phyloP scores from a whole-genome alignment of 2,113 vertebrate species.

The Sclerurus mexicanus region DNA sequence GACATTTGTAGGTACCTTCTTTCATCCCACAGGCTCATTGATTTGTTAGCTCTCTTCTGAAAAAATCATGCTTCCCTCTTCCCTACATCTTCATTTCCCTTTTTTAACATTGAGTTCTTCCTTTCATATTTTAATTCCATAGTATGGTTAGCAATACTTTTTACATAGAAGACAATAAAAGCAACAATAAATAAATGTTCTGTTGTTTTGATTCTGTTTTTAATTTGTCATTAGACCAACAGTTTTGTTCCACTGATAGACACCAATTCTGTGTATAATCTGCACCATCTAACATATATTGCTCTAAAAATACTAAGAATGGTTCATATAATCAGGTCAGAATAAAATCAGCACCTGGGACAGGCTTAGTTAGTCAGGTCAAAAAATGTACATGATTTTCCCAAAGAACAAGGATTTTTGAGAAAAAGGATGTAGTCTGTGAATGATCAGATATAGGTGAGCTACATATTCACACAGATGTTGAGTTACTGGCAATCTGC shows the following conservation, averaged over 20 bases:
- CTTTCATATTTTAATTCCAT: not conserved
- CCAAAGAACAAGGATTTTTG: not conserved
- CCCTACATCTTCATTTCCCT: not conserved
- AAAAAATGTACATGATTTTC: not conserved
- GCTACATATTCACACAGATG: not conserved
- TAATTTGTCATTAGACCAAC: not conserved
- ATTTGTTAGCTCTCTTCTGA: not conserved
- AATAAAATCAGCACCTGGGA: not conserved
- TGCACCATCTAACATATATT: not conserved
- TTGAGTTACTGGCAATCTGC: not conserved
- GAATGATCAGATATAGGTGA: not conserved
- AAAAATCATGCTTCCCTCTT: not conserved
- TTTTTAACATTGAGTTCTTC: not conserved
- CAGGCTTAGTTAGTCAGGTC: not conserved
- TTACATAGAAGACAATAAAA: not conserved
- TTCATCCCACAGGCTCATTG: not conserved
- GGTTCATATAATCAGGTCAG: not conserved
- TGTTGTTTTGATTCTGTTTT: not conserved
- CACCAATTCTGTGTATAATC: not conserved
- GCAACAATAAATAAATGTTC: not conserved
- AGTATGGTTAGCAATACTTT: not conserved
- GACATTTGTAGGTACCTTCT: constrained; percentile 10
- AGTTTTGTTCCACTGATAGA: not conserved
- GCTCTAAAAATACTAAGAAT: not conserved
- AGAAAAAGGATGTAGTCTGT: not conserved